Conservation (phyloP, 2,113 vertebrate species). For the Xenotilapia leptura region DNA sequence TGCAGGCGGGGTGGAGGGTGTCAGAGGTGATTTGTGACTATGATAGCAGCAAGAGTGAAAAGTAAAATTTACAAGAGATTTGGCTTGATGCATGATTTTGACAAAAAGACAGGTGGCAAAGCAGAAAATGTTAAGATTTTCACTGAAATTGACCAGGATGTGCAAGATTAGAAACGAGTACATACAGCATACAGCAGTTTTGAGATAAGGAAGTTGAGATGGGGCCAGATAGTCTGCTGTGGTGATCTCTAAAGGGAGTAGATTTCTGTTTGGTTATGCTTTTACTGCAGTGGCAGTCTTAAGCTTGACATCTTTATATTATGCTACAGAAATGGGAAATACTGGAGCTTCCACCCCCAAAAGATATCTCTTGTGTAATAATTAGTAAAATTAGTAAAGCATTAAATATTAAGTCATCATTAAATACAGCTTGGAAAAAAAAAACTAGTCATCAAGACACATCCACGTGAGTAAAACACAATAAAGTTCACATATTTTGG, state of each 20-base stretch:
- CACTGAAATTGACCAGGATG: not conserved
- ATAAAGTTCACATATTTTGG: not conserved
- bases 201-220: not conserved
- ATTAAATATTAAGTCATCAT: not conserved
- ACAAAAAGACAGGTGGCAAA: not conserved
- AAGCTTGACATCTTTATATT: not conserved
- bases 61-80: not conserved
- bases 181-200: not conserved
- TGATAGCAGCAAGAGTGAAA: not conserved
- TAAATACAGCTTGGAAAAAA: not conserved
- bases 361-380: not conserved
- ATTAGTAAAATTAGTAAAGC: not conserved
- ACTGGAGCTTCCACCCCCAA: not conserved
- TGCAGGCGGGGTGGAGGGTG: not conserved
- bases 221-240: not conserved
- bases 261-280: not conserved
- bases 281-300: not conserved
- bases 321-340: not conserved
- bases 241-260: not conserved
- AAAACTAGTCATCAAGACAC: not conserved
- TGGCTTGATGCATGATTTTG: not conserved
- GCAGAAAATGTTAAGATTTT: not conserved
- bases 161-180: not conserved
- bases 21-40: not conserved
- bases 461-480: not conserved